A percentile compares a stretch with the other conserved stretches of the same genome.
These are phyloP conservation scores for Corbicula japonica DNA, from an alignment of 2,888 invertebrate genomes.

Conservation along the genomic window DNA sequence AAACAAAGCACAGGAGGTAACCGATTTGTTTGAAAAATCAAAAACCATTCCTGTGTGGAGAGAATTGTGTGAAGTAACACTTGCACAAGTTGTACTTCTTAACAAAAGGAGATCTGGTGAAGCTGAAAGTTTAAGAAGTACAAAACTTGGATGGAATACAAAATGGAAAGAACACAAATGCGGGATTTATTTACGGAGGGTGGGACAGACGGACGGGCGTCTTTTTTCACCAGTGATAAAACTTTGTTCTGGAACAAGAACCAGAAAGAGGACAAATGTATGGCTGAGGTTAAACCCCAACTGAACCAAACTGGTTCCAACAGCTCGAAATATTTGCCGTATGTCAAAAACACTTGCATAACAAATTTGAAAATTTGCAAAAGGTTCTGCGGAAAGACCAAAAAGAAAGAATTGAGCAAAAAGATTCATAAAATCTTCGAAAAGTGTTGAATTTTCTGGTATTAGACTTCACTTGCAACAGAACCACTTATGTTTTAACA, in stretches of 20 bases:
- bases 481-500: not conserved
- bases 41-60: constrained; percentile 1
- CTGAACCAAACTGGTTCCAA: not conserved
- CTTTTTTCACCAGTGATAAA: too few species aligned
- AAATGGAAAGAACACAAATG: constrained; percentile 11
- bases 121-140: constrained; percentile 34
- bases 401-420: not conserved
- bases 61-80: constrained; percentile 11
- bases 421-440: not conserved
- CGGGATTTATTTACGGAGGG: constrained; percentile 26
- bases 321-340: not conserved
- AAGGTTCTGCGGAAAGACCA: not conserved
- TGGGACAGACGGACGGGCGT: constrained; percentile 5
- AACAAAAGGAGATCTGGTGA: constrained; percentile 42
- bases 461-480: too few species aligned
- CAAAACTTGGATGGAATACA: constrained; percentile 29
- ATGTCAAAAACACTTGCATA: not conserved
- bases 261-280: too few species aligned
- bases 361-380: not conserved
- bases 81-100: constrained; percentile 41
- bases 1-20: constrained; percentile 7
- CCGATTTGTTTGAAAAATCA: constrained; percentile 1
- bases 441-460: too few species aligned
- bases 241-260: too few species aligned
- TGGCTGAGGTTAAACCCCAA: constrained; percentile 43